A percentile compares a stretch with the other conserved stretches of the same genome.
phyloP scores from a whole-genome alignment of 2,888 invertebrate species.

The Sepiola atlantica region DNA sequence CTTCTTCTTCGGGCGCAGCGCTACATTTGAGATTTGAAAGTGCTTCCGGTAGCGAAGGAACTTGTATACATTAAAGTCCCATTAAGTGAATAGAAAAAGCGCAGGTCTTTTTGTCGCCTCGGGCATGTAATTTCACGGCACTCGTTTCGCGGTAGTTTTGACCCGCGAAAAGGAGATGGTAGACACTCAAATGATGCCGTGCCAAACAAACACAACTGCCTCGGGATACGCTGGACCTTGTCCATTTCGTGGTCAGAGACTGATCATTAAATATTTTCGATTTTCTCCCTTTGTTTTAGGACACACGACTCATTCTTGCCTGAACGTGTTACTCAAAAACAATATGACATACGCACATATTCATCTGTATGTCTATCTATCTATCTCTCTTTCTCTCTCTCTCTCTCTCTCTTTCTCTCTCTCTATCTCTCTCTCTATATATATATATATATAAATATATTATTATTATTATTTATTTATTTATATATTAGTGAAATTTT shows the following conservation, averaged over 20 bases:
- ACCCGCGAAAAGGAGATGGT: neutral
- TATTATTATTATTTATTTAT: too few species aligned
- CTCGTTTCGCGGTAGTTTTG: neutral
- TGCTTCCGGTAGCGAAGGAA: neutral
- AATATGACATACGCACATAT: neutral
- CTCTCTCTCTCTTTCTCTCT: too few species aligned
- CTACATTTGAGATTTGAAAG: neutral
- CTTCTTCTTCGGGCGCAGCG: neutral
- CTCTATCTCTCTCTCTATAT: too few species aligned
- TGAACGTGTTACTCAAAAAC: neutral
- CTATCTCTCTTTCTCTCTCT: too few species aligned
- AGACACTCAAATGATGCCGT: neutral
- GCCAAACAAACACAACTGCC: neutral
- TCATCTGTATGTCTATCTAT: too few species aligned
- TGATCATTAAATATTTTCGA: neutral
- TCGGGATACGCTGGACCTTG: neutral
- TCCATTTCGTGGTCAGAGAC: conserved; percentile 1
- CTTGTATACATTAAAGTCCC: neutral
- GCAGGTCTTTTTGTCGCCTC: neutral
- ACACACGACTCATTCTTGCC: neutral
- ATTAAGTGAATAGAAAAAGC: neutral
- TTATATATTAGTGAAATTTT: too few species aligned
- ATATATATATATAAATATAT: too few species aligned
- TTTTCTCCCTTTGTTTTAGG: neutral
- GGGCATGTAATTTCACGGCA: neutral